Conservation (phyloP, 2,797 vertebrate genomes). For the Alosa sapidissima region DNA sequence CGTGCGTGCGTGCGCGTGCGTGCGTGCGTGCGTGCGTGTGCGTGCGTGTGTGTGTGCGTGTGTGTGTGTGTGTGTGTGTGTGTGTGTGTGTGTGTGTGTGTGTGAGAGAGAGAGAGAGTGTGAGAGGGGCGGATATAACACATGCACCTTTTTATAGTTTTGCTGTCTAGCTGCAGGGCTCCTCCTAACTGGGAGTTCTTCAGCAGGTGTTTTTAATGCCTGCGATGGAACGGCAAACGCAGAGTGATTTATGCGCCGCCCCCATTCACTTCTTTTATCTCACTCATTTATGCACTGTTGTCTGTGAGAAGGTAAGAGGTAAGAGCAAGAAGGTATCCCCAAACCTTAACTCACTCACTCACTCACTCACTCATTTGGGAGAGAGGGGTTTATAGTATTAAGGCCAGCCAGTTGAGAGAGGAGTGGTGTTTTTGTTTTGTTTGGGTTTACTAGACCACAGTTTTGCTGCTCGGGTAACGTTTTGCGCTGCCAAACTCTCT, state of each 20-base stretch:
- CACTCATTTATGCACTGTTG: not conserved
- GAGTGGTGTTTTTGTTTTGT: slow-evolving; percentile 10
- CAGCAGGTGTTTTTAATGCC: slow-evolving; percentile 24
- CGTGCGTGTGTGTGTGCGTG: slow-evolving; percentile 2
- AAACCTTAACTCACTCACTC: not conserved
- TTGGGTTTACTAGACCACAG: slow-evolving; percentile 3
- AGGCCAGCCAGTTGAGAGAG: not conserved
- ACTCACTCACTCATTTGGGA: not conserved
- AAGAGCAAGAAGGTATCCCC: not conserved
- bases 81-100: not conserved
- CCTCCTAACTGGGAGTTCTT: slow-evolving; percentile 13
- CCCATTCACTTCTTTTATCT: not conserved
- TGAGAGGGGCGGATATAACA: not conserved
- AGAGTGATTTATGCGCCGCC: not conserved
- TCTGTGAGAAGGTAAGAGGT: not conserved
- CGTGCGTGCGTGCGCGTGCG: too few species aligned
- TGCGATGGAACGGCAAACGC: not conserved
- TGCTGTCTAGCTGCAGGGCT: slow-evolving; percentile 7
- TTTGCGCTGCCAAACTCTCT: not conserved
- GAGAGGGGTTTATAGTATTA: not conserved
- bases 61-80: not conserved
- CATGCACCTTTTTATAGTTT: slow-evolving; percentile 15
- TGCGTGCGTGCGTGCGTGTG: too few species aligned
- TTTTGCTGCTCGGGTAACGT: slow-evolving; percentile 17
- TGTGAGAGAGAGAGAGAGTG: not conserved